These are phyloP conservation scores for Percina caprodes DNA, from an alignment of 2,113 vertebrate genomes.

Conservation along the genomic window DNA sequence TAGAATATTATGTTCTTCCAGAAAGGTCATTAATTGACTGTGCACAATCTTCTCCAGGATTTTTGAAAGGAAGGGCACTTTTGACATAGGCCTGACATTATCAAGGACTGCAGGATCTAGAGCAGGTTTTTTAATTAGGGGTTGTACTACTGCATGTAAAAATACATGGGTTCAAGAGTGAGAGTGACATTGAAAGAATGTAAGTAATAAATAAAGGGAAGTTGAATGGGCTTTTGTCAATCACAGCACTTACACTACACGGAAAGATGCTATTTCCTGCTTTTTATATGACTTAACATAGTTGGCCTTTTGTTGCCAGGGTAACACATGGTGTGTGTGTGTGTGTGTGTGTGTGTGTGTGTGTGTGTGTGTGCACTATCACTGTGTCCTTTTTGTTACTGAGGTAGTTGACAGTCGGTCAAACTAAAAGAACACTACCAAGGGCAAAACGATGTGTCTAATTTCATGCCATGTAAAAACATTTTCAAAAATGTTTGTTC, in stretches of 20 bases:
- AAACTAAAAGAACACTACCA: neutral
- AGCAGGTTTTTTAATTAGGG: too few species aligned
- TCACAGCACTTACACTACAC: constrained; percentile 30
- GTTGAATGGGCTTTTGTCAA: constrained; percentile 45
- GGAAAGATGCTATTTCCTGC: constrained; percentile 72
- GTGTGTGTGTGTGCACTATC: neutral
- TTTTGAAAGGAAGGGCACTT: too few species aligned
- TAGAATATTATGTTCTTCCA: too few species aligned
- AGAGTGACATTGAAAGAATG: constrained; percentile 25
- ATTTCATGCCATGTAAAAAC: neutral
- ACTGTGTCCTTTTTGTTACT: neutral
- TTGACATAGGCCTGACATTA: too few species aligned
- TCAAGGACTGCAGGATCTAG: too few species aligned
- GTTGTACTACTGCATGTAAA: too few species aligned
- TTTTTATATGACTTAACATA: constrained; percentile 64
- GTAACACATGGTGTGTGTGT: constrained; percentile 4
- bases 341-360: neutral
- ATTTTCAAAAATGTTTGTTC: neutral
- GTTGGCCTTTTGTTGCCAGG: constrained; percentile 50
- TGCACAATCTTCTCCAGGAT: too few species aligned
- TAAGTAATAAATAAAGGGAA: constrained; percentile 21
- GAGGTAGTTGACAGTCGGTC: neutral
- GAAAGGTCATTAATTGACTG: too few species aligned
- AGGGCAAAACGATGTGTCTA: neutral
- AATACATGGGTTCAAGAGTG: neutral